Base-by-base conservation (phyloP, 2,888 invertebrate genomes). In the Thecophora atra region DNA sequence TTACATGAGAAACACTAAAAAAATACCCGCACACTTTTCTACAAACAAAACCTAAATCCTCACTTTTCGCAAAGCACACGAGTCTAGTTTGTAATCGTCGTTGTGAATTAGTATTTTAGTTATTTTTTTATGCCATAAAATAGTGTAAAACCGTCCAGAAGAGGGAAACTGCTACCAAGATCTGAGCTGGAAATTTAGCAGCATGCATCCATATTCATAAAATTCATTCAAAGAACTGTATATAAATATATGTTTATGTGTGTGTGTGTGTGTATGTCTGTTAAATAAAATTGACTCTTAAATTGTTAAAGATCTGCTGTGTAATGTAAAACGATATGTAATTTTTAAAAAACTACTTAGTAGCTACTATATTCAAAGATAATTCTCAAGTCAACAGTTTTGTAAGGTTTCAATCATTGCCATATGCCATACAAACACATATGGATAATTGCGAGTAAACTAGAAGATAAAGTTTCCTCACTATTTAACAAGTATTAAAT, bases 391-490 rank as follows among this genome's bases (percentile, higher is more conserved):
- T 54, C 71, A 77, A 76, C 82, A 82, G 82, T 82, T 82, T 82
- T 82, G 77, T 78, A 81, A 78, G 81, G 81, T 82, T 82, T 82
- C 82, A 82, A 76, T 47, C 47, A n/a, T 47, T 5, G 6, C 6
- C 47, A n/a, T 37, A 37, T 37, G 11, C 3, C 2, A 11, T 37
- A 37, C 11, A 37, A n/a, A 1, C 37, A 11, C 11, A 37, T 8
- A 37, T 37, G 6, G 37, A 11, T 21, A 64, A 17, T 64, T 64
- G 44, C 64, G 24, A 21, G 17, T 47, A 64, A 47, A 17, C 64
- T 47, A 19, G 24, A 52, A n/a, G 6, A 26, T 47, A 1, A 51
- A 13, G 30, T 30, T 37, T 63, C 21, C 24, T 1, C 28, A 42
- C 13, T 63, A 19, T 63, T 63, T 42, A 42, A 13, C 63, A 63